Evolutionary conservation across 2,797 vertebrate species (phyloP).

Genomic region (Benthosema pterotum): DNA sequence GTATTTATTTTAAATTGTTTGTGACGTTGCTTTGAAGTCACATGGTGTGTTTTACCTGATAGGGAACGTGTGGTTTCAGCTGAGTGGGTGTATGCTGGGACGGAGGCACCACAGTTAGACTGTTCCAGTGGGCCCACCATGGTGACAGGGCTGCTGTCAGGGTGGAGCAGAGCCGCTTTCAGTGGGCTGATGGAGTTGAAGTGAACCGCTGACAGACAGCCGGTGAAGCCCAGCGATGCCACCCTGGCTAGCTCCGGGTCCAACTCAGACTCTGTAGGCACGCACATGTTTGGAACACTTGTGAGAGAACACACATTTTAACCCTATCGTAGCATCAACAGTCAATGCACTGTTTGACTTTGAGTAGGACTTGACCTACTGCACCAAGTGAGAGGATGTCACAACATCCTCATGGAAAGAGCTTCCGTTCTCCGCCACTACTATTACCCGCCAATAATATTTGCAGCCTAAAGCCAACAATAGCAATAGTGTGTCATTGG

Average conservation of each 20-base stretch:
- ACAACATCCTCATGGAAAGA: too few species aligned
- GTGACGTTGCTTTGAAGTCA: too few species aligned
- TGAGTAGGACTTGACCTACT: too few species aligned
- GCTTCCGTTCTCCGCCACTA: too few species aligned
- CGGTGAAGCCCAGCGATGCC: conserved; percentile 86
- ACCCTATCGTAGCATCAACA: too few species aligned
- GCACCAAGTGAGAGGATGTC: too few species aligned
- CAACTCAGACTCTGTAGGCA: conserved; percentile 77
- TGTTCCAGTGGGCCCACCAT: conserved; percentile 82
- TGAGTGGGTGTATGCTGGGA: conserved; percentile 79
- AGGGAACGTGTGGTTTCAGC: conserved; percentile 90
- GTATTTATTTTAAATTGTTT: too few species aligned
- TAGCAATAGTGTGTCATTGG: too few species aligned
- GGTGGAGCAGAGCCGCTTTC: conserved; percentile 87
- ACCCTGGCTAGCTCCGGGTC: conserved; percentile 84
- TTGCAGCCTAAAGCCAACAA: too few species aligned
- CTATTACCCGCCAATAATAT: too few species aligned
- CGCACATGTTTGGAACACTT: not conserved
- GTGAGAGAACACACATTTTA: too few species aligned
- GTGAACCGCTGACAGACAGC: conserved; percentile 91
- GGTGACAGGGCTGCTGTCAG: conserved; percentile 76
- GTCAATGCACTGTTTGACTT: too few species aligned
- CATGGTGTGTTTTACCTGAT: conserved; percentile 80
- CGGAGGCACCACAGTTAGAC: conserved; percentile 85
- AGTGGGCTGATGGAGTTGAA: conserved; percentile 91